Evolutionary conservation across 2,797 vertebrate genomes (phyloP), one percentile per base, ranked within the genome.

Genomic region (Girardinus metallicus): DNA sequence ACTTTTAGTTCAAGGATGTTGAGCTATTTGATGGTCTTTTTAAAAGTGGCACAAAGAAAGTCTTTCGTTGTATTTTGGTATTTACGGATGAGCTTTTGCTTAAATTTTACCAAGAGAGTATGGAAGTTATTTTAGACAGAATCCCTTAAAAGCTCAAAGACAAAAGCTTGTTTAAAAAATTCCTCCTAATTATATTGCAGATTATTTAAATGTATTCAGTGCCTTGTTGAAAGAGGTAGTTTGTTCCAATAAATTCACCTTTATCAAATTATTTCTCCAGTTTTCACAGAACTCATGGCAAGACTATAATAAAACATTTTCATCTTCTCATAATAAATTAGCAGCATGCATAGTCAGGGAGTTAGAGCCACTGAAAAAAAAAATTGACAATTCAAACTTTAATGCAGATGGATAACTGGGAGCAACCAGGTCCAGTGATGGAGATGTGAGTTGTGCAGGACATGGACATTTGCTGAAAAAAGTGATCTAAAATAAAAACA

Each of bases 141-240:
- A 46, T 80, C 70, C 44, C 44, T 55, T 60, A 31, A 80, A 86
- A 74, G 5, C 60, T 75, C 39, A 53, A 68, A n/a, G 46, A 80
- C 18, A 70, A 79, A 70, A 80, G 36, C 74, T 73, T 78, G 62
- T 72, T 71, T 74, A 23, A 83, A 76, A 88, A 76, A 75, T 9
- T 80, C 82, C 82, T 90, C 89, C 82, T 71, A 39, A 23, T 10
- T 39, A 36, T 12, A n/a, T 53, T 29, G 43, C 31, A n/a, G 64
- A 68, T 68, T 43, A 53, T 13, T 11, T 5, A 55, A 76, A 47
- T 86, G 55, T 75, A 83, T 8, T 46, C 79, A 12, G 34, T 86
- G 91, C 91, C 93, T 93, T 94, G 81, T 82, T 76, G 70, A 81
- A 41, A 26, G 36, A 23, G 8, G 21, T 41, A 39, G 64, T 39